phyloP scores from a whole-genome alignment of 2,888 invertebrate genomes.

The Meiosimyza platycephala region DNA sequence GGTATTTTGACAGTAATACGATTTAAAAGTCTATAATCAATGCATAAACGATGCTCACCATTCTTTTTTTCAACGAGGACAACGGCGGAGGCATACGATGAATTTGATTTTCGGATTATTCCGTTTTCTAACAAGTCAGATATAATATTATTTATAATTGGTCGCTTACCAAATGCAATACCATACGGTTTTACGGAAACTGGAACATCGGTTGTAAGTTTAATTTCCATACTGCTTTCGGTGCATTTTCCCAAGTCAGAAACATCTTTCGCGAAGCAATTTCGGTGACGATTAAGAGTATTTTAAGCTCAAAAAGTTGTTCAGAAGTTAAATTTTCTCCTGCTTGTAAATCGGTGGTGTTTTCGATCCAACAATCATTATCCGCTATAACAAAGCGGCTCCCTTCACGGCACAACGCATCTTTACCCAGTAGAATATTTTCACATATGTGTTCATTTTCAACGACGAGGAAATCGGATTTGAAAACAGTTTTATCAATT shows the following conservation, averaged over 20 bases:
- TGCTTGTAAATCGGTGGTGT: background rate
- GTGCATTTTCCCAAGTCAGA: slow-evolving; percentile 21
- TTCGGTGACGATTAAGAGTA: background rate
- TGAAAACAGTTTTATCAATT: slow-evolving; percentile 24
- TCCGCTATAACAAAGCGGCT: background rate
- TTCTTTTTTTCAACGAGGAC: slow-evolving; percentile 47
- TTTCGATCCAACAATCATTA: slow-evolving; percentile 22
- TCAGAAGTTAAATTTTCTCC: background rate
- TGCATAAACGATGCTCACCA: slow-evolving; percentile 37
- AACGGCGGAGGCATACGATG: slow-evolving; percentile 40
- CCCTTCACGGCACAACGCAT: background rate
- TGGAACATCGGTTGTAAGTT: background rate
- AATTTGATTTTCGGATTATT: slow-evolving; percentile 43
- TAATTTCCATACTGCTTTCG: slow-evolving; percentile 6
- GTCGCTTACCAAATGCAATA: slow-evolving; percentile 22
- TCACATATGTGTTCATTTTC: slow-evolving; percentile 19
- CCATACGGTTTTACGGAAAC: slow-evolving; percentile 17
- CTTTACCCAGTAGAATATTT: slow-evolving; percentile 25
- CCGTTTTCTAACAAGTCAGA: slow-evolving; percentile 32
- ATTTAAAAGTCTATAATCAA: no score
- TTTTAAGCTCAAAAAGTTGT: background rate
- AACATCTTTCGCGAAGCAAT: background rate
- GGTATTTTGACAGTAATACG: no score
- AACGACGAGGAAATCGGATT: slow-evolving; percentile 17
- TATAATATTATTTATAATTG: slow-evolving; percentile 22